phyloP scores from a whole-genome alignment of 1,140 invertebrate genomes.

The Euwallacea fornicatus region DNA sequence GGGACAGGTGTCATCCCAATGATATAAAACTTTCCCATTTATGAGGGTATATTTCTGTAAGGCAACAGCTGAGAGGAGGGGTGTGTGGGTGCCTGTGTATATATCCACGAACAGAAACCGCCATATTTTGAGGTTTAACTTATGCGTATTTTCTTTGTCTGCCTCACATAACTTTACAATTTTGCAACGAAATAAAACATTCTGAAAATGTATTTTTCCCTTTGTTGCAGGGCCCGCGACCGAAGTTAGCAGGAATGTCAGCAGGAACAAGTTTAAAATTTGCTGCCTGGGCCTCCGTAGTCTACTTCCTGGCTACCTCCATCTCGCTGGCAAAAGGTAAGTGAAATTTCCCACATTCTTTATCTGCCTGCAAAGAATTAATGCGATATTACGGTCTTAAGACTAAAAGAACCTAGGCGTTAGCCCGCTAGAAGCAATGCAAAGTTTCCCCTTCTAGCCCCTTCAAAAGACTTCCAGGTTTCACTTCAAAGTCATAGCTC shows the following conservation, averaged over 20 bases:
- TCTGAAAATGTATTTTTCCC: constrained; percentile 19
- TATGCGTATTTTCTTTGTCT: neutral
- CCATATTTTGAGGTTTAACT: neutral
- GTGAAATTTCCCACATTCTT: constrained; percentile 21
- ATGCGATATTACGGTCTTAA: neutral
- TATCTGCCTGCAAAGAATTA: neutral
- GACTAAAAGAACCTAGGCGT: no score
- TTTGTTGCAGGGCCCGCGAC: constrained; percentile 20
- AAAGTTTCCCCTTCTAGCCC: no score
- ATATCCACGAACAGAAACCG: neutral
- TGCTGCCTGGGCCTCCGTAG: constrained; percentile 28
- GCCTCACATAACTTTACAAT: no score
- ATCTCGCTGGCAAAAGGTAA: constrained; percentile 39
- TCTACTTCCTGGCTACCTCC: constrained; percentile 31
- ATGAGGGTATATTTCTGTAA: no score
- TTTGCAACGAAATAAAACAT: constrained; percentile 1
- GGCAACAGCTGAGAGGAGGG: no score
- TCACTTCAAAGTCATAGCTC: no score
- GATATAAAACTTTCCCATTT: neutral
- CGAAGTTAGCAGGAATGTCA: constrained; percentile 31
- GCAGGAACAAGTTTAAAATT: constrained; percentile 38
- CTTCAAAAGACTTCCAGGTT: no score
- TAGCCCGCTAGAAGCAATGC: no score
- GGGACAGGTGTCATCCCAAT: constrained; percentile 28
- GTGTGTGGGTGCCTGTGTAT: no score